Percentiles rank a stretch among this genome's conserved stretches.
These are phyloP conservation scores for Apeltes quadracus DNA, from an alignment of 2,113 vertebrate genomes.

Conservation along the genomic window DNA sequence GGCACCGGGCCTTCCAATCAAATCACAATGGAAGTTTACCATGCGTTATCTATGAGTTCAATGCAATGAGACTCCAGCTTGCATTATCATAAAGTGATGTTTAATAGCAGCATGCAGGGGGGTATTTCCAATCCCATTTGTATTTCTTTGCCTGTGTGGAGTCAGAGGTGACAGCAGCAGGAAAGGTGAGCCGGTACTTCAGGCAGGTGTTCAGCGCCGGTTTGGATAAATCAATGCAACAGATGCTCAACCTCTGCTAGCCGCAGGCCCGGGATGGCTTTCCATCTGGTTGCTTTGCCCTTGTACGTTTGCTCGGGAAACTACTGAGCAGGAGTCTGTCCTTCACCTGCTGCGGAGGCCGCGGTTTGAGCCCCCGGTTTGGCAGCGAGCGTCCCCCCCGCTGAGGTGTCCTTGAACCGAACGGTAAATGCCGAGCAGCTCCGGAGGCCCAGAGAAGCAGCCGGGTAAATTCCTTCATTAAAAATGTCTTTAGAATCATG, in stretches of 20 bases:
- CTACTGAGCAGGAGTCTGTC: constrained; percentile 36
- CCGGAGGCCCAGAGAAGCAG: not conserved
- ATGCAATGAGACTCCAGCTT: constrained; percentile 70
- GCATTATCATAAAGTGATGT: constrained; percentile 65
- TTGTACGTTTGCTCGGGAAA: constrained; percentile 57
- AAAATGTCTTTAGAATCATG: not conserved
- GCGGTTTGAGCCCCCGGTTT: constrained; percentile 31
- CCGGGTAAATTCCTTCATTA: not conserved
- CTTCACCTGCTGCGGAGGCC: constrained; percentile 44
- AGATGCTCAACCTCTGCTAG: constrained; percentile 64
- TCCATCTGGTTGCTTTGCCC: constrained; percentile 57
- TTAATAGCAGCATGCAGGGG: constrained; percentile 58
- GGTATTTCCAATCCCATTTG: constrained; percentile 42
- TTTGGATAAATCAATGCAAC: constrained; percentile 45
- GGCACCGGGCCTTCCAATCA: constrained; percentile 60
- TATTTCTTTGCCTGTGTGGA: constrained; percentile 31
- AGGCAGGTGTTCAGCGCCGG: constrained; percentile 38
- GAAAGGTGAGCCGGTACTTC: constrained; percentile 42
- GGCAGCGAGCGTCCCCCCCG: constrained; percentile 22
- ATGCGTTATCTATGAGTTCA: constrained; percentile 62
- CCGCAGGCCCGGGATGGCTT: constrained; percentile 32
- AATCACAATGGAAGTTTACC: constrained; percentile 62
- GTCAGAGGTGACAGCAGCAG: constrained; percentile 37
- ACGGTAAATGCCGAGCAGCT: constrained; percentile 23
- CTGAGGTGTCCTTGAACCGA: constrained; percentile 63